Percentiles rank a stretch among this genome's conserved stretches.
phyloP scores from a whole-genome alignment of 2,888 invertebrate species.

The Myathropa florea region DNA sequence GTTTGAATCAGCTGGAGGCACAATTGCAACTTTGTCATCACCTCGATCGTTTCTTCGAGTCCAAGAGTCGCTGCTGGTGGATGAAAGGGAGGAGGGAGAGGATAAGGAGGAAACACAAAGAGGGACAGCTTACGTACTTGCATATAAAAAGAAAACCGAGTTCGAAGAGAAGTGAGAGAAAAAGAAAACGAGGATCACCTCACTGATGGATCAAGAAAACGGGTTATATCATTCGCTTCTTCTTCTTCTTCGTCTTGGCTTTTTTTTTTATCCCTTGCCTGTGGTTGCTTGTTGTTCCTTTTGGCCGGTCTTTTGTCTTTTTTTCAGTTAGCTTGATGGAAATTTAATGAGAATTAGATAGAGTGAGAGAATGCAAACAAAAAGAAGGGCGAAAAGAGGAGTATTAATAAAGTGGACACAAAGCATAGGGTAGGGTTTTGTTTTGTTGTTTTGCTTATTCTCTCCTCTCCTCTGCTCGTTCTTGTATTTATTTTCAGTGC shows the following conservation, averaged over 20 bases:
- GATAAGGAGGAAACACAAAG: background rate
- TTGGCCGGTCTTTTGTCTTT: background rate
- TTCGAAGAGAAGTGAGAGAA: no score
- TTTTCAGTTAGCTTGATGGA: background rate
- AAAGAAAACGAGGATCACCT: constrained; percentile 1
- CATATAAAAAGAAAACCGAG: background rate
- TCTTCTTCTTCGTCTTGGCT: background rate
- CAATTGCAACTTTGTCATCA: background rate
- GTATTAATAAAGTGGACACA: constrained; percentile 3
- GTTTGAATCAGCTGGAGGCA: constrained; percentile 31
- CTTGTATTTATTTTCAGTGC: background rate
- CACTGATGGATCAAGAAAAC: background rate
- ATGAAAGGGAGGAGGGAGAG: background rate
- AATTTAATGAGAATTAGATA: constrained; percentile 15
- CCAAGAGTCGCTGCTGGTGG: background rate
- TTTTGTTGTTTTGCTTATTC: background rate
- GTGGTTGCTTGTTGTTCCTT: background rate
- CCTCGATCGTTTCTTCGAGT: background rate
- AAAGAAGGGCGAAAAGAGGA: background rate
- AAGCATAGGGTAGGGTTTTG: background rate
- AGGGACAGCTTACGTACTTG: background rate
- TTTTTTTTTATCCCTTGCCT: background rate
- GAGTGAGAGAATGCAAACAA: background rate
- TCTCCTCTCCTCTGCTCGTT: background rate
- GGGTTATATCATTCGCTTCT: constrained; percentile 1